phyloP scores from a whole-genome alignment of 2,113 vertebrate species.

The Hippocampus guttulatus region DNA sequence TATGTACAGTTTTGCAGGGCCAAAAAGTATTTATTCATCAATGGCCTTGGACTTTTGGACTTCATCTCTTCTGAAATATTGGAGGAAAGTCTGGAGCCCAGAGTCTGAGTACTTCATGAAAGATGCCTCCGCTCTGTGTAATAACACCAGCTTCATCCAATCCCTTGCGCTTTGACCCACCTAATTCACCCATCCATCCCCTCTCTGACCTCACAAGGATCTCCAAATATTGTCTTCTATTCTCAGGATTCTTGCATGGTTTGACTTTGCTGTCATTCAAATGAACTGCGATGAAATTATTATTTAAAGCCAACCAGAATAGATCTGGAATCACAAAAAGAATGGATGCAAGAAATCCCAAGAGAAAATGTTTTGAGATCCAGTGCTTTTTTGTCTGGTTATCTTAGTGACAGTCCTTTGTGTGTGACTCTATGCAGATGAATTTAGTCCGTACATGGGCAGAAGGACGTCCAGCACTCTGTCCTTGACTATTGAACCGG shows the following conservation, averaged over 20 bases:
- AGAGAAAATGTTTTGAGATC: slow-evolving; percentile 35
- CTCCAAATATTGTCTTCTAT: slow-evolving; percentile 38
- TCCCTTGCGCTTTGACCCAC: slow-evolving; percentile 32
- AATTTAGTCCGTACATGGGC: slow-evolving; percentile 76
- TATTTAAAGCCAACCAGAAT: background rate
- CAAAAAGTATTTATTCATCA: slow-evolving; percentile 4
- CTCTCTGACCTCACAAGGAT: slow-evolving; percentile 20
- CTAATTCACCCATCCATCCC: slow-evolving; percentile 23
- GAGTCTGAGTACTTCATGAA: slow-evolving; percentile 16
- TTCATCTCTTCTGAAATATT: background rate
- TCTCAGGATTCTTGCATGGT: slow-evolving; percentile 34
- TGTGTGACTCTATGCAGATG: slow-evolving; percentile 75
- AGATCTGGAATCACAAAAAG: background rate
- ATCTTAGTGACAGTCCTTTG: slow-evolving; percentile 11
- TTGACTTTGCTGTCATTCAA: slow-evolving; percentile 1
- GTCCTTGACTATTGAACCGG: slow-evolving; percentile 73
- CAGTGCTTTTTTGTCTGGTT: background rate
- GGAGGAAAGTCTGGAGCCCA: slow-evolving; percentile 7
- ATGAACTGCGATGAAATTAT: background rate
- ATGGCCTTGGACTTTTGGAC: background rate
- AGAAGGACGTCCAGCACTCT: slow-evolving; percentile 75
- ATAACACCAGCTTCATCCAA: slow-evolving; percentile 45
- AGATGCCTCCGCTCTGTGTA: slow-evolving; percentile 41
- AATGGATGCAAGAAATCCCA: slow-evolving; percentile 29
- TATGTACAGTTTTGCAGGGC: slow-evolving; percentile 1